phyloP scores from a whole-genome alignment of 2,888 invertebrate species.

The Trimorus sp. region DNA sequence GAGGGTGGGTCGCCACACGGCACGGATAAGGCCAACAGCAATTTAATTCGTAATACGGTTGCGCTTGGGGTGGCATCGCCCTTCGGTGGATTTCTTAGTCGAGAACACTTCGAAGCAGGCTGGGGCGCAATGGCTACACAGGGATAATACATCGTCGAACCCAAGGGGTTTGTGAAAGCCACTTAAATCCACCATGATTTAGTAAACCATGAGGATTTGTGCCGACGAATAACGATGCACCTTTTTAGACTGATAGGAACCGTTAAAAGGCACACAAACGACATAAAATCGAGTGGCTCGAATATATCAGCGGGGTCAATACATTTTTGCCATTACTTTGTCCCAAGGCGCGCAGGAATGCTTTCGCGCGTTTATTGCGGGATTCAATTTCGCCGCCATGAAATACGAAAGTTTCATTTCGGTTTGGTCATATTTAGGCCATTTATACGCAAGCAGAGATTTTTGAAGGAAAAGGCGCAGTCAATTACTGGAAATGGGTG shows the following conservation, averaged over 20 bases:
- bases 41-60: constrained; percentile 63
- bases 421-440: constrained; percentile 35
- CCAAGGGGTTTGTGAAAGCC: constrained; percentile 78
- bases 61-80: constrained; percentile 62
- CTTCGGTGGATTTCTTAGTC: constrained; percentile 66
- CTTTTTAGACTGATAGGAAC: constrained; percentile 77
- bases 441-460: constrained; percentile 14
- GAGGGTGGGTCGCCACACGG: constrained; percentile 44
- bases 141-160: constrained; percentile 77
- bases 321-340: constrained; percentile 44
- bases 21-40: constrained; percentile 57
- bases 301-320: constrained; percentile 45
- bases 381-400: constrained; percentile 35
- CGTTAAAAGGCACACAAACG: constrained; percentile 72
- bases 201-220: constrained; percentile 74
- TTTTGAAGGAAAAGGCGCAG: constrained; percentile 21
- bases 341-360: constrained; percentile 29
- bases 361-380: constrained; percentile 19
- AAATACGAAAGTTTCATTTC: constrained; percentile 35
- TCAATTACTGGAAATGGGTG: not conserved
- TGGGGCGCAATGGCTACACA: constrained; percentile 73
- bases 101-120: constrained; percentile 63
- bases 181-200: constrained; percentile 80
- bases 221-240: constrained; percentile 73
- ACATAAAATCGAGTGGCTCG: constrained; percentile 50